Evolutionary conservation across 2,888 invertebrate genomes (phyloP).

Genomic region (Clanis bilineata): DNA sequence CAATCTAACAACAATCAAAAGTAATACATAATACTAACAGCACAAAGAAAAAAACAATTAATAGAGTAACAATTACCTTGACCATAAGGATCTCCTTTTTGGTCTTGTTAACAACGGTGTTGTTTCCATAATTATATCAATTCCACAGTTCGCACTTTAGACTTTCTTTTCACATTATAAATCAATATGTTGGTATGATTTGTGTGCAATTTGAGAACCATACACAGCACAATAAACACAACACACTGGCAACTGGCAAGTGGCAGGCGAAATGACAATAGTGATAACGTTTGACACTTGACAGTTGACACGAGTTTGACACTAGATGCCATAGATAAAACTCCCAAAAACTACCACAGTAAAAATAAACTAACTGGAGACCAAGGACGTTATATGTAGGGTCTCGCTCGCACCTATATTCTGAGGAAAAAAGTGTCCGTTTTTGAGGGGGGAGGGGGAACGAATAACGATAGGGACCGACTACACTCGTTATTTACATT

Average conservation of each 20-base stretch:
- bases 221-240: conserved; percentile 27
- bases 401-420: too few relatives aligned
- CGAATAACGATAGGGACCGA: too few relatives aligned
- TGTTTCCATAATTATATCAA: conserved; percentile 57
- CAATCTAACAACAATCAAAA: conserved; percentile 83
- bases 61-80: conserved; percentile 57
- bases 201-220: conserved; percentile 18
- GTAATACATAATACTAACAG: conserved; percentile 19
- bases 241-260: conserved; percentile 6
- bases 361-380: too few relatives aligned
- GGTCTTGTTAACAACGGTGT: conserved; percentile 68
- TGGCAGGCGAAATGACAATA: neutral
- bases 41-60: conserved; percentile 36
- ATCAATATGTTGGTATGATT: neutral
- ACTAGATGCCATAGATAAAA: too few relatives aligned
- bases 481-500: too few relatives aligned
- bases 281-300: too few relatives aligned
- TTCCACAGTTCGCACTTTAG: conserved; percentile 4
- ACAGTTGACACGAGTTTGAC: too few relatives aligned
- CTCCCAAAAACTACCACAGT: too few relatives aligned
- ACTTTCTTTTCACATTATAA: conserved; percentile 25
- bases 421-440: too few relatives aligned
- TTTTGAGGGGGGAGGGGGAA: too few relatives aligned
- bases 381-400: too few relatives aligned
- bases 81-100: conserved; percentile 71